Evolutionary conservation across 2,797 vertebrate species (phyloP).

Genomic region (Echeneis naucrates): DNA sequence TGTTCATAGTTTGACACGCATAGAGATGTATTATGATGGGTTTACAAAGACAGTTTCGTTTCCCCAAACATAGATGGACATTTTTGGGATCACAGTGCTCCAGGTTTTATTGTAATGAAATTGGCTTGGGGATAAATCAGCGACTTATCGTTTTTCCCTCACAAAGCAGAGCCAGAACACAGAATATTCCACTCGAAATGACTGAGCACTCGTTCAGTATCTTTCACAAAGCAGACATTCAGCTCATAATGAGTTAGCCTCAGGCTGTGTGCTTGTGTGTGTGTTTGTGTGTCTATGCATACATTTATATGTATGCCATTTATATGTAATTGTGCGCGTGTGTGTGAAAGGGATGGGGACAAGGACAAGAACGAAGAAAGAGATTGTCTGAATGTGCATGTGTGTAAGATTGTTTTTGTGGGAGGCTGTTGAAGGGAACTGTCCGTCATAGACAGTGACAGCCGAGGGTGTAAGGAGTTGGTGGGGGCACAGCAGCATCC

Average conservation of each 20-base stretch:
- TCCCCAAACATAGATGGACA: slow-evolving; percentile 11
- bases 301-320: not conserved
- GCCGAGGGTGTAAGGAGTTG: slow-evolving; percentile 57
- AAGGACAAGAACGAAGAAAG: slow-evolving; percentile 50
- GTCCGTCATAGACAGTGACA: slow-evolving; percentile 71
- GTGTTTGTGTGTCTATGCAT: not conserved
- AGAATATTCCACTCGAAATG: slow-evolving; percentile 42
- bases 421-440: slow-evolving; percentile 53
- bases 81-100: slow-evolving; percentile 23
- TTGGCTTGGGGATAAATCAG: slow-evolving; percentile 47
- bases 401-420: slow-evolving; percentile 36
- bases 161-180: slow-evolving; percentile 31
- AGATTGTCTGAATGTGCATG: not conserved
- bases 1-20: slow-evolving; percentile 31
- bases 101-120: slow-evolving; percentile 41
- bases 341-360: slow-evolving; percentile 26
- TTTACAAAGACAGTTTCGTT: slow-evolving; percentile 14
- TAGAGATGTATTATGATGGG: not conserved
- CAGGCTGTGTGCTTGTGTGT: slow-evolving; percentile 12
- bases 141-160: slow-evolving; percentile 42
- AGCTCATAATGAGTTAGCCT: slow-evolving; percentile 57
- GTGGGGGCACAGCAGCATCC: slow-evolving; percentile 47
- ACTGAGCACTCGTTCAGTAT: slow-evolving; percentile 52
- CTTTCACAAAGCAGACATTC: slow-evolving; percentile 60
- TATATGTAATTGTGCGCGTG: slow-evolving; percentile 30